These are phyloP conservation scores for Eptesicus fuscus DNA, from an alignment of 2,113 vertebrate species.

Conservation along the genomic window DNA sequence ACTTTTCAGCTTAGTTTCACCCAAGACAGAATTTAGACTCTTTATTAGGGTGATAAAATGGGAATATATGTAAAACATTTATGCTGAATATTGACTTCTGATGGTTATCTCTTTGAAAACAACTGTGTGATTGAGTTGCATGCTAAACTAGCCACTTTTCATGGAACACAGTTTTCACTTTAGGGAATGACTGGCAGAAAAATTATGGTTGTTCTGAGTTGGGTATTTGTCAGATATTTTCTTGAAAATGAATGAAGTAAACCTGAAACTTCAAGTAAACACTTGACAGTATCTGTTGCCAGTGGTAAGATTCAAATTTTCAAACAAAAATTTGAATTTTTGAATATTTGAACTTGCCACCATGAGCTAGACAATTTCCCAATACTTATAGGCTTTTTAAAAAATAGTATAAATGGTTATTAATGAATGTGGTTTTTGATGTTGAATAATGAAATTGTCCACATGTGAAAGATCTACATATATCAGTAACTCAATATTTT, in stretches of 20 bases:
- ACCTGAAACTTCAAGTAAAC: not conserved
- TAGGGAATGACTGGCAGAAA: not conserved
- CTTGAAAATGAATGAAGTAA: not conserved
- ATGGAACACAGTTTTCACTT: not conserved
- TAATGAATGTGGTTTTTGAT: not conserved
- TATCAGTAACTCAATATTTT: not conserved
- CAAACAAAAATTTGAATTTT: constrained; percentile 17
- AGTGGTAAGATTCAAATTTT: not conserved
- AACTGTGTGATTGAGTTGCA: not conserved
- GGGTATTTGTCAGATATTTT: not conserved
- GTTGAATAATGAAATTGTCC: not conserved
- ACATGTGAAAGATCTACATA: not conserved
- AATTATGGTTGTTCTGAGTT: not conserved
- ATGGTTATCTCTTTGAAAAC: not conserved
- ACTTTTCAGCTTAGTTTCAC: not conserved
- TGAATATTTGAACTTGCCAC: not conserved
- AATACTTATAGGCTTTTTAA: not conserved
- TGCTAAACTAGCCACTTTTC: not conserved
- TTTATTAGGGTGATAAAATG: not conserved
- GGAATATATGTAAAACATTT: not conserved
- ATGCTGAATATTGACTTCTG: not conserved
- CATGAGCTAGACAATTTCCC: not conserved
- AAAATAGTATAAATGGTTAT: not conserved
- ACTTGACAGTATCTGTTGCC: not conserved
- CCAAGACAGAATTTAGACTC: not conserved